Percentiles rank a stretch among this genome's conserved stretches.
Evolutionary conservation across 2,797 vertebrate genomes (phyloP).

Genomic region (Danio tinwini): DNA sequence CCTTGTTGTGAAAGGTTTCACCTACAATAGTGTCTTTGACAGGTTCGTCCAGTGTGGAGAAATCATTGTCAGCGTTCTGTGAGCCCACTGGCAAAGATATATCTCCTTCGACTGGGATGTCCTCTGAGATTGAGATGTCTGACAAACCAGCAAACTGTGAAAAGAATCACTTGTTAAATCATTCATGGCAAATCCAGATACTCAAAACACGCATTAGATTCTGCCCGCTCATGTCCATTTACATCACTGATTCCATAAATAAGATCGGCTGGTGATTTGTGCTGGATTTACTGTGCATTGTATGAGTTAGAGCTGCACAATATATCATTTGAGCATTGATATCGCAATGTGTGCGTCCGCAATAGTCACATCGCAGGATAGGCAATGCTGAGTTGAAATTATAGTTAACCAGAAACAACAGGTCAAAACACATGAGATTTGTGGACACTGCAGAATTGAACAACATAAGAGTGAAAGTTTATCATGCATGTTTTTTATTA

Average conservation of each 20-base stretch:
- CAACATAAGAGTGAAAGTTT: no score
- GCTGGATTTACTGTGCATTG: not conserved
- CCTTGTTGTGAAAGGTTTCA: slow-evolving; percentile 36
- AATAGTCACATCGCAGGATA: no score
- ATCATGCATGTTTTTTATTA: no score
- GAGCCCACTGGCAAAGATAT: slow-evolving; percentile 86
- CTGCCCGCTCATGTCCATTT: not conserved
- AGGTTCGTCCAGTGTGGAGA: slow-evolving; percentile 93
- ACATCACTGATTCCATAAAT: not conserved
- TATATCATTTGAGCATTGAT: no score
- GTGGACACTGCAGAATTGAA: no score
- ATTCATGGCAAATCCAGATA: not conserved
- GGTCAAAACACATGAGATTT: no score
- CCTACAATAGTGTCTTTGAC: slow-evolving; percentile 92
- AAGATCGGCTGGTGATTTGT: no score
- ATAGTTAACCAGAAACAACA: no score
- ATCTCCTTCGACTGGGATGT: slow-evolving; percentile 92
- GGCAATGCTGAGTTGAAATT: no score
- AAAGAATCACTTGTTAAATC: not conserved
- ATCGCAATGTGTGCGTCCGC: no score
- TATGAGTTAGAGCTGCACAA: no score
- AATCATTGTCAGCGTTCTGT: slow-evolving; percentile 81
- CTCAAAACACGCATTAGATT: not conserved
- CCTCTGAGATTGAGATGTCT: slow-evolving; percentile 89
- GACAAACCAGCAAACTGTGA: slow-evolving; percentile 89